phyloP scores from a whole-genome alignment of 2,113 vertebrate species.

The Carettochelys insculpta region DNA sequence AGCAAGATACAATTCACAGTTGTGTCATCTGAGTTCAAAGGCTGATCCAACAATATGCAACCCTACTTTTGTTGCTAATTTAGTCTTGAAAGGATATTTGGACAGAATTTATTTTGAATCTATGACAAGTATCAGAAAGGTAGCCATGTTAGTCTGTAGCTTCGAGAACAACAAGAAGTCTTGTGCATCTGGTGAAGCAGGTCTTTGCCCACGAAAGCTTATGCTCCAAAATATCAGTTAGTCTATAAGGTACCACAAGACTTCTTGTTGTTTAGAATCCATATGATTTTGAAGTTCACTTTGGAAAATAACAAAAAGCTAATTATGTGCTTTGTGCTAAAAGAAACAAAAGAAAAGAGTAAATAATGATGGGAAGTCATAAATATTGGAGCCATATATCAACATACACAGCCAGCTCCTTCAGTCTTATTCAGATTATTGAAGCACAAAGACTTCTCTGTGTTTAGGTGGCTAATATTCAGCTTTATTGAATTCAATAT shows the following conservation, averaged over 20 bases:
- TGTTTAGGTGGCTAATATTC: too few relatives aligned
- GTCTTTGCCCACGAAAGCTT: too few relatives aligned
- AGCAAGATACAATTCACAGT: conserved; percentile 29
- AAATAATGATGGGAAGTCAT: conserved; percentile 19
- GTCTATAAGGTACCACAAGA: too few relatives aligned
- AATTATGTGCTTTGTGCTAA: not conserved
- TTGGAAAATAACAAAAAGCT: conserved; percentile 45
- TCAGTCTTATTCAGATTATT: not conserved
- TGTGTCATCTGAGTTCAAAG: conserved; percentile 34
- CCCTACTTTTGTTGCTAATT: not conserved
- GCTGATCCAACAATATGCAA: conserved; percentile 29
- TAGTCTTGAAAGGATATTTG: conserved; percentile 49
- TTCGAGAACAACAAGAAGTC: too few relatives aligned
- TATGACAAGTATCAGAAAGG: too few relatives aligned
- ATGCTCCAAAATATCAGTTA: too few relatives aligned
- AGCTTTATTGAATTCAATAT: too few relatives aligned
- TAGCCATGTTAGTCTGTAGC: too few relatives aligned
- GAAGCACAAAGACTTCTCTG: too few relatives aligned
- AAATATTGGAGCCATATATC: conserved; percentile 12
- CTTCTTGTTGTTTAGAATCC: too few relatives aligned
- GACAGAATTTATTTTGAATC: conserved; percentile 51
- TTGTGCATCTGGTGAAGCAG: too few relatives aligned
- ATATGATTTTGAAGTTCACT: conserved; percentile 47
- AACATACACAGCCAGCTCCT: not conserved
- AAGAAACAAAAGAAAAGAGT: not conserved